These are phyloP conservation scores for Huso huso DNA, from an alignment of 2,797 vertebrate genomes.

Conservation along the genomic window DNA sequence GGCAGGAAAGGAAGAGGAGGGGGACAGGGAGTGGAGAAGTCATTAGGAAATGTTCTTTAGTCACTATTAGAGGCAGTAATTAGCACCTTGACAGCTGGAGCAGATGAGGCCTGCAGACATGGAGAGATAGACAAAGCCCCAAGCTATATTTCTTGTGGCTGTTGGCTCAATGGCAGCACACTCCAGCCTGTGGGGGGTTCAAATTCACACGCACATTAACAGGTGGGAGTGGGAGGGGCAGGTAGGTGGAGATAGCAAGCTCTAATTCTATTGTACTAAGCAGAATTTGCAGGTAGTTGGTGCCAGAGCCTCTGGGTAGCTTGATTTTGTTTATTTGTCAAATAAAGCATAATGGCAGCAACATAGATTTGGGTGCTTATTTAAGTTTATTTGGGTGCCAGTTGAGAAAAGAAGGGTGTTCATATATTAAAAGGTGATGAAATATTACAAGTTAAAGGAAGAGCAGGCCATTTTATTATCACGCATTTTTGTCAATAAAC, in stretches of 20 bases:
- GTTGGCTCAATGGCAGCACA: conserved; percentile 9
- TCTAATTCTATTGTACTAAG: conserved; percentile 16
- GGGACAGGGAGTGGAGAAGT: conserved; percentile 20
- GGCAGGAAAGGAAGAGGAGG: conserved; percentile 32
- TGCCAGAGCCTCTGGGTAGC: neutral
- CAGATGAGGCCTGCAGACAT: conserved; percentile 11
- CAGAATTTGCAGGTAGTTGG: conserved; percentile 22
- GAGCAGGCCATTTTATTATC: too few relatives aligned
- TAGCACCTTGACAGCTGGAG: conserved; percentile 43
- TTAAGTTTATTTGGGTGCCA: too few relatives aligned
- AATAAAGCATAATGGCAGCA: neutral
- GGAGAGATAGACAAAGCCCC: neutral
- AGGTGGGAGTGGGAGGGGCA: conserved; percentile 22
- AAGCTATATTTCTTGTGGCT: neutral
- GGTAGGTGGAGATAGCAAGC: conserved; percentile 4
- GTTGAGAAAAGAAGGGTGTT: too few relatives aligned
- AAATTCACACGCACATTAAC: conserved; percentile 15
- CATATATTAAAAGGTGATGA: too few relatives aligned
- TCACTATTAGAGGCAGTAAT: conserved; percentile 39
- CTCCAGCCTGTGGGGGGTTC: neutral
- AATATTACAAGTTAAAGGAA: too few relatives aligned
- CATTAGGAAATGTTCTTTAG: conserved; percentile 38
- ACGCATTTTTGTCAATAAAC: too few relatives aligned
- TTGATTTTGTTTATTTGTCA: neutral
- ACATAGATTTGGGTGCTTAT: neutral